These are phyloP conservation scores for Argyresthia goedartella DNA, from an alignment of 2,888 invertebrate genomes.

Conservation along the genomic window DNA sequence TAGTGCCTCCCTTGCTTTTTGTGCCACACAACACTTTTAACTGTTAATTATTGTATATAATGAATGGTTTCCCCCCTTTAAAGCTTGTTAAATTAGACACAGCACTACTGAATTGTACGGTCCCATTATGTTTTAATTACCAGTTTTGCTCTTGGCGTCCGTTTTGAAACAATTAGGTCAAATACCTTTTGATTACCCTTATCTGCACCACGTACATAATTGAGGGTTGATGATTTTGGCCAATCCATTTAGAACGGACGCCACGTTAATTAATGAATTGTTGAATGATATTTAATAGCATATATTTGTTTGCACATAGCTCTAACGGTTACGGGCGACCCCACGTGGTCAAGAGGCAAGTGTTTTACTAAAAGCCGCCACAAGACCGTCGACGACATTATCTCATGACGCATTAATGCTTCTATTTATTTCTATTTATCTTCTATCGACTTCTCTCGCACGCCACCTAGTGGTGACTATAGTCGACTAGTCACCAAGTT, in stretches of 20 bases:
- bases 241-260: no score
- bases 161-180: no score
- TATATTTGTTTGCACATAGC: constrained; percentile 62
- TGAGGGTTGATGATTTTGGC: no score
- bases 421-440: constrained; percentile 57
- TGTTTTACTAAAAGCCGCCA: constrained; percentile 67
- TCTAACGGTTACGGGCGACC: constrained; percentile 70
- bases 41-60: background rate
- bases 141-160: no score
- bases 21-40: constrained; percentile 4
- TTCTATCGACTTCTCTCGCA: constrained; percentile 38
- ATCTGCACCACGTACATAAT: no score
- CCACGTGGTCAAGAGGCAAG: constrained; percentile 71
- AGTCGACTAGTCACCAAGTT: constrained; percentile 10
- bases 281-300: constrained; percentile 23
- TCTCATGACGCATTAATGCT: constrained; percentile 70
- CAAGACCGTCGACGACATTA: constrained; percentile 62
- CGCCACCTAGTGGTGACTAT: constrained; percentile 23
- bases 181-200: no score
- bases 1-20: constrained; percentile 12
- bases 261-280: no score
- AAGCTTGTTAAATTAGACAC: constrained; percentile 1
- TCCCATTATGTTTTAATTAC: no score
- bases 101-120: background rate
- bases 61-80: no score